Evolutionary conservation across 2,113 vertebrate genomes (phyloP).

Genomic region (Dunckerocampus dactyliophorus): DNA sequence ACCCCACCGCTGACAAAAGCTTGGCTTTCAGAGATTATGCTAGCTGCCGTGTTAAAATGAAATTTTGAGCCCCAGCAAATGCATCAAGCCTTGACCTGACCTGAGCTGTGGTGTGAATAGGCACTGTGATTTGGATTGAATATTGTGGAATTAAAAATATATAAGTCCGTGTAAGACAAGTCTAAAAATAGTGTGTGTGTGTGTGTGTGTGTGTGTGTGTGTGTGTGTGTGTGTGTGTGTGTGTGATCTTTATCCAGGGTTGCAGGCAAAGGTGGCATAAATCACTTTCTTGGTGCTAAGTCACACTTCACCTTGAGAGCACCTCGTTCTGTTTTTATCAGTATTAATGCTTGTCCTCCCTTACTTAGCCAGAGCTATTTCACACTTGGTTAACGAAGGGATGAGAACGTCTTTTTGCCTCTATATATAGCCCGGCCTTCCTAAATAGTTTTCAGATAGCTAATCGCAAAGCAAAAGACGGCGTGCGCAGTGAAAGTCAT

Average conservation of each 20-base stretch:
- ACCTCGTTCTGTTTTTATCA: constrained; percentile 74
- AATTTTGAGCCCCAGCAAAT: not conserved
- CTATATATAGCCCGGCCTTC: constrained; percentile 69
- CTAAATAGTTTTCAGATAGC: constrained; percentile 70
- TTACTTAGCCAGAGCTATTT: constrained; percentile 80
- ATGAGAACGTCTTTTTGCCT: constrained; percentile 73
- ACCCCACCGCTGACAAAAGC: not conserved
- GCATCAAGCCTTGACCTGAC: not conserved
- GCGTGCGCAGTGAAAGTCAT: constrained; percentile 54
- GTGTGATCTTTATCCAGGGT: constrained; percentile 34
- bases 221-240: constrained; percentile 9
- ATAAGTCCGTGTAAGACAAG: not conserved
- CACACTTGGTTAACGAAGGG: constrained; percentile 76
- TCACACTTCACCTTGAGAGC: constrained; percentile 77
- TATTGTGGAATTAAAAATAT: not conserved
- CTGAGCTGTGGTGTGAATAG: not conserved
- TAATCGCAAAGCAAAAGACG: constrained; percentile 65
- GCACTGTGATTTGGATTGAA: not conserved
- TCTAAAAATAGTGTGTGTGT: constrained; percentile 7
- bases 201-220: constrained; percentile 8
- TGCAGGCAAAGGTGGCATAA: constrained; percentile 74
- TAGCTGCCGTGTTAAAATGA: not conserved
- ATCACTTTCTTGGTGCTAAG: constrained; percentile 73
- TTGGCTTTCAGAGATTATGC: not conserved
- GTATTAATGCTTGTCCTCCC: constrained; percentile 76